Evolutionary conservation across 2,797 vertebrate genomes (phyloP).

Genomic region (Stomatorhinus walkeri): DNA sequence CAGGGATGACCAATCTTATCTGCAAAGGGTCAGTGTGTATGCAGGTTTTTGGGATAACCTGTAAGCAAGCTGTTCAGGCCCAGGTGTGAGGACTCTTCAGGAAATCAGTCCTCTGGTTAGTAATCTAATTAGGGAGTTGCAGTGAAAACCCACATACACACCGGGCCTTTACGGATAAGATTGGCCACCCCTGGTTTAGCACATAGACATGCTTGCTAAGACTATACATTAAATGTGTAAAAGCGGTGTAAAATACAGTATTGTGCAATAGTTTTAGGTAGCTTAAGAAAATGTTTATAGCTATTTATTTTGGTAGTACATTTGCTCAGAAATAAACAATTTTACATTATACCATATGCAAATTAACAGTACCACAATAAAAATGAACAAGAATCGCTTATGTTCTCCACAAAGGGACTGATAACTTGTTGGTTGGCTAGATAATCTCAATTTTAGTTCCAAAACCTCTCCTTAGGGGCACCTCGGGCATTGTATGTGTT

Average conservation of each 20-base stretch:
- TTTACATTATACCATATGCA: background rate
- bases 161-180: too few relatives aligned
- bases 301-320: background rate
- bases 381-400: background rate
- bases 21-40: too few relatives aligned
- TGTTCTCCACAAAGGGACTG: background rate
- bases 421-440: background rate
- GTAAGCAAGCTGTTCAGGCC: too few relatives aligned
- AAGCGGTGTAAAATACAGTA: background rate
- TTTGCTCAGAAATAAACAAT: background rate
- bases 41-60: too few relatives aligned
- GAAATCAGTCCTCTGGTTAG: too few relatives aligned
- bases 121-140: too few relatives aligned
- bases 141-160: too few relatives aligned
- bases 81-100: too few relatives aligned
- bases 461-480: background rate
- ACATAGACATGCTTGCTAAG: background rate
- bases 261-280: background rate
- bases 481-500: background rate
- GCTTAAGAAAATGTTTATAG: background rate
- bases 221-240: background rate
- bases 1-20: too few relatives aligned
- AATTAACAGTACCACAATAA: background rate
- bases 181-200: background rate
- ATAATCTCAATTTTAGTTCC: background rate